Conservation (phyloP, 2,888 invertebrate species). For the Sinelater perroti region DNA sequence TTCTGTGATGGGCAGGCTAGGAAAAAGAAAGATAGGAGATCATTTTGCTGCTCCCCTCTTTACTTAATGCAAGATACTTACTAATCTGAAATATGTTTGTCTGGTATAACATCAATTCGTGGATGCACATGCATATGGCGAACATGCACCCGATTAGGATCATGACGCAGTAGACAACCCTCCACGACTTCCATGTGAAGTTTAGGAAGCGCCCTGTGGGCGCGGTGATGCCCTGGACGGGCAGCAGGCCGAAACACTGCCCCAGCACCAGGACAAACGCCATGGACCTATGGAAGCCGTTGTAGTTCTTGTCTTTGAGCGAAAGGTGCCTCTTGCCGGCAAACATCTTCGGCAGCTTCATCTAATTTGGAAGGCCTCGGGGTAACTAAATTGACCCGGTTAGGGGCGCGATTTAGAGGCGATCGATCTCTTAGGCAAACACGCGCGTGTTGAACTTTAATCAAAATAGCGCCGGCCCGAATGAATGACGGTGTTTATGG, state of each 20-base stretch:
- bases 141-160: conserved; percentile 9
- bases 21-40: too few relatives aligned
- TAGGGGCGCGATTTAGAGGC: too few relatives aligned
- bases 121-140: conserved; percentile 11
- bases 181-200: conserved; percentile 30
- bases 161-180: conserved; percentile 4
- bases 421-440: too few relatives aligned
- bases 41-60: too few relatives aligned
- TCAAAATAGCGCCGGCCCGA: too few relatives aligned
- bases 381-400: too few relatives aligned
- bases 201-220: conserved; percentile 5
- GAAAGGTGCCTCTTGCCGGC: neutral
- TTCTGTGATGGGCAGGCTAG: too few relatives aligned
- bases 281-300: conserved; percentile 19
- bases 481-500: too few relatives aligned
- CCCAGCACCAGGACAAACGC: conserved; percentile 19
- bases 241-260: conserved; percentile 28
- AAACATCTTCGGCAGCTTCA: neutral
- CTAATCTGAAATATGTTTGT: conserved; percentile 15
- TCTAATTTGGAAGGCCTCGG: too few relatives aligned
- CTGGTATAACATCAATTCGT: conserved; percentile 3
- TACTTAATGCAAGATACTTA: too few relatives aligned
- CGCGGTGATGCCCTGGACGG: conserved; percentile 18
- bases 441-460: too few relatives aligned
- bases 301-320: neutral